Conservation (phyloP, 2,888 invertebrate genomes). For the Leucophenga montana region DNA sequence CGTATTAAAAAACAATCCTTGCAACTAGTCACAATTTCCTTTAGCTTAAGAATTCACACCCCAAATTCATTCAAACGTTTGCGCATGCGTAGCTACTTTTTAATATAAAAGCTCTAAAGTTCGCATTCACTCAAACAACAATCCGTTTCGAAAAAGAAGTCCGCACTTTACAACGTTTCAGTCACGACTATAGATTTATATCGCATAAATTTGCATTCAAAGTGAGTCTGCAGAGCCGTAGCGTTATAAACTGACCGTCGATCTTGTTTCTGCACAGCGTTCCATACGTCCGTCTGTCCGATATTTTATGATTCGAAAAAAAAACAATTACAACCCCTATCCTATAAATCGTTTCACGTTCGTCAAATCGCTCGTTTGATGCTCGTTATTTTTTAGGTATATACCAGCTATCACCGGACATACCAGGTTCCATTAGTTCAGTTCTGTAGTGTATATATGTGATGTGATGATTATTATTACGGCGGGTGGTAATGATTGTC, state of each 20-base stretch:
- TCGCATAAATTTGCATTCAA: background rate
- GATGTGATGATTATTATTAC: background rate
- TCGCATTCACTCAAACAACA: background rate
- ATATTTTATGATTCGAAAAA: background rate
- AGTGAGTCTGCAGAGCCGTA: background rate
- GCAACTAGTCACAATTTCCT: too few species aligned
- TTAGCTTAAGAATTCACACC: background rate
- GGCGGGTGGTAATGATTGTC: constrained; percentile 2
- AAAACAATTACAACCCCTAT: constrained; percentile 20
- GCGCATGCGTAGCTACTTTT: background rate
- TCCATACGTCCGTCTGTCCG: background rate
- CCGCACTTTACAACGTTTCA: constrained; percentile 28
- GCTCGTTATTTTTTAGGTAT: background rate
- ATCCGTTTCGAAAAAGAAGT: background rate
- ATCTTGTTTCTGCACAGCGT: background rate
- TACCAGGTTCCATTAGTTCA: constrained; percentile 16
- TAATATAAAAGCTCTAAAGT: background rate
- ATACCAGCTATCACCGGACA: constrained; percentile 29
- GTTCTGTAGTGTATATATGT: background rate
- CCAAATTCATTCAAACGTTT: background rate
- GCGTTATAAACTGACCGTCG: background rate
- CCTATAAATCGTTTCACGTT: background rate
- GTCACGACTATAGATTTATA: constrained; percentile 24
- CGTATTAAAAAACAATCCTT: too few species aligned
- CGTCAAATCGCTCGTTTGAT: background rate